Evolutionary conservation across 2,888 invertebrate genomes (phyloP).

Genomic region (Tinea trinotella): DNA sequence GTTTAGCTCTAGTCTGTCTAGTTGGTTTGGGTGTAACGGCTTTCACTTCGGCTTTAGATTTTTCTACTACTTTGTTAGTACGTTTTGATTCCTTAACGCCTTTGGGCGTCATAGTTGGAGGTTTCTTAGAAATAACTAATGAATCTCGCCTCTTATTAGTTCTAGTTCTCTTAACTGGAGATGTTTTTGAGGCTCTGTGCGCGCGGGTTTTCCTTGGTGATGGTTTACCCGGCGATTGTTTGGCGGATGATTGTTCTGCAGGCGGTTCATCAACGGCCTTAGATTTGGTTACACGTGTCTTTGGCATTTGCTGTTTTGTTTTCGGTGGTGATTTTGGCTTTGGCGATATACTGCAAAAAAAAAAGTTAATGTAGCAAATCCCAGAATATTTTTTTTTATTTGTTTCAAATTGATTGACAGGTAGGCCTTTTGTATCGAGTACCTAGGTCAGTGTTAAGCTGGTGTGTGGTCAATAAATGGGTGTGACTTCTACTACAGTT

Average conservation of each 20-base stretch:
- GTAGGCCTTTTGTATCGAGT: too few species aligned
- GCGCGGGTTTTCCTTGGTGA: conserved; percentile 27
- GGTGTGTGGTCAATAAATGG: too few species aligned
- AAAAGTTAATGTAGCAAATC: too few species aligned
- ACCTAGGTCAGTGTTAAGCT: too few species aligned
- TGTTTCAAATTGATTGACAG: too few species aligned
- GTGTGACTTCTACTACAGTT: too few species aligned
- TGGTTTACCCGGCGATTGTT: conserved; percentile 1
- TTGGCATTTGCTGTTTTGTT: conserved; percentile 4
- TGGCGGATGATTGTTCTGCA: neutral
- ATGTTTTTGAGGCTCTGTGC: conserved; percentile 20
- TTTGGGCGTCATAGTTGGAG: conserved; percentile 34
- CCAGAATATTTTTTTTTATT: too few species aligned
- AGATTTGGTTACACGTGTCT: neutral
- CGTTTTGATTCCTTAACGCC: conserved; percentile 10
- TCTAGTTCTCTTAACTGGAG: conserved; percentile 9
- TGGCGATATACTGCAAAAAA: neutral
- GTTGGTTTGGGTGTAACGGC: neutral
- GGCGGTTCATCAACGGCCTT: too few species aligned
- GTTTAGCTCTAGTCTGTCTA: neutral
- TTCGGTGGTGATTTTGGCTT: neutral
- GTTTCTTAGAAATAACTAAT: conserved; percentile 39
- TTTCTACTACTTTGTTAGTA: neutral
- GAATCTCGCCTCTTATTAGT: conserved; percentile 31
- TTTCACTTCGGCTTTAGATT: neutral